Conservation (phyloP, 1,140 invertebrate species). For the Ceratina japonica region DNA sequence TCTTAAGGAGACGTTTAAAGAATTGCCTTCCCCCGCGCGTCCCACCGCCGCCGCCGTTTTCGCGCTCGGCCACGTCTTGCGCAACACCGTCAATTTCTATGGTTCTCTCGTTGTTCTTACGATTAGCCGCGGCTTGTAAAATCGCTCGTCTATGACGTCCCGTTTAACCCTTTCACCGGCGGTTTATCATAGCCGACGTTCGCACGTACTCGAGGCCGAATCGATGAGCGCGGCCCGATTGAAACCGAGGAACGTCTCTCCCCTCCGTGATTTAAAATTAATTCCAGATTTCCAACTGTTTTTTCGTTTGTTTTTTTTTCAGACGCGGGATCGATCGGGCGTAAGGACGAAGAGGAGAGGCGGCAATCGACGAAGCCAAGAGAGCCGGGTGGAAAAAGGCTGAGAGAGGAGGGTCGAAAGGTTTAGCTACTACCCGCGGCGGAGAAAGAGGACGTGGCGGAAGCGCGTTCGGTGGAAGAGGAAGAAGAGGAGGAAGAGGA, state of each 20-base stretch:
- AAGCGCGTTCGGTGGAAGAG: conserved; percentile 36
- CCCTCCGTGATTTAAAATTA: conserved; percentile 39
- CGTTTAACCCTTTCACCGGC: background rate
- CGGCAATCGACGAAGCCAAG: conserved; percentile 39
- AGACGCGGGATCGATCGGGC: conserved; percentile 29
- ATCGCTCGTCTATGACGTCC: background rate
- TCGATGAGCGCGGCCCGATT: no score
- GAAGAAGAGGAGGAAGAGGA: conserved; percentile 11
- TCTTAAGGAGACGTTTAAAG: conserved; percentile 23
- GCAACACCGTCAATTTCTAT: background rate
- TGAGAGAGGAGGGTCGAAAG: conserved; percentile 54
- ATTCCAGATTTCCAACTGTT: background rate
- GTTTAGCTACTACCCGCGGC: conserved; percentile 55
- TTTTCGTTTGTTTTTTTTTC: background rate
- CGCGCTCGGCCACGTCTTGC: conserved; percentile 1
- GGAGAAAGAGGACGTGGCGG: conserved; percentile 49
- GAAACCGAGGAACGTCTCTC: no score
- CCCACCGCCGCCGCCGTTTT: background rate
- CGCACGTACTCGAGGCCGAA: background rate
- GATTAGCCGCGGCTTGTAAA: conserved; percentile 5
- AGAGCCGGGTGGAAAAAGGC: conserved; percentile 19
- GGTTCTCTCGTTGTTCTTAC: background rate
- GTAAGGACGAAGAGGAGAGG: conserved; percentile 25
- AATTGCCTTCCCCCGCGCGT: conserved; percentile 5
- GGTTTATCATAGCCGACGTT: background rate